Evolutionary conservation across 92 coral and sea anemone species (phyloP).

Genomic region (Palythoa grandis): DNA sequence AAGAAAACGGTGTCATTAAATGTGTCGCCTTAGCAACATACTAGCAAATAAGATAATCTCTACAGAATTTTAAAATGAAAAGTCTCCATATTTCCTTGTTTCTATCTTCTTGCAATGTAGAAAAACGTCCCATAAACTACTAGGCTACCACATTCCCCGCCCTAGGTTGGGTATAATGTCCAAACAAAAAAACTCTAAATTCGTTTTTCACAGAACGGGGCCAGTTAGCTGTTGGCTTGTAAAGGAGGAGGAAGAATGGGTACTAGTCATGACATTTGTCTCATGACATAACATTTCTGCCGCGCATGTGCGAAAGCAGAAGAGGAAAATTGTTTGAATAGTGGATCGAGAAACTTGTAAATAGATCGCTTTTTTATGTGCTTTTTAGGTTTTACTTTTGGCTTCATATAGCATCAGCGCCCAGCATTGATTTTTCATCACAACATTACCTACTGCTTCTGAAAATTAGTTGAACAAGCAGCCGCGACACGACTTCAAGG

Average conservation of each 20-base stretch:
- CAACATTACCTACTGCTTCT: background rate
- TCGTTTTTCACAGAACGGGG: too few species aligned
- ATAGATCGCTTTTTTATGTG: background rate
- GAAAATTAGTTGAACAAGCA: background rate
- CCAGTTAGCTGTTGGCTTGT: background rate
- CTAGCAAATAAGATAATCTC: too few species aligned
- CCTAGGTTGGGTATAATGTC: too few species aligned
- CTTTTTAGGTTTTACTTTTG: background rate
- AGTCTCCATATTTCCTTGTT: too few species aligned
- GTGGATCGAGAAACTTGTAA: background rate
- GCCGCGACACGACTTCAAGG: background rate
- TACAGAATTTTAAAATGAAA: too few species aligned
- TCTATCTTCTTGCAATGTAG: too few species aligned
- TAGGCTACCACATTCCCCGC: too few species aligned
- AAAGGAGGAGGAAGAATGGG: constrained; percentile 22
- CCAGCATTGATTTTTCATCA: background rate
- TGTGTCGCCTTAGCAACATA: too few species aligned
- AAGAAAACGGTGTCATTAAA: too few species aligned
- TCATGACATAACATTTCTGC: constrained; percentile 10
- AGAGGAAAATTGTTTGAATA: background rate
- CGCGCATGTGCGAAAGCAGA: constrained; percentile 33
- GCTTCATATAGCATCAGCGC: background rate
- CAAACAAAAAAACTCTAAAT: too few species aligned
- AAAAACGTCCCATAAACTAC: too few species aligned
- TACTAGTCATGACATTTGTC: background rate